Evolutionary conservation across 1,140 invertebrate species (phyloP).

Genomic region (Mycetomoellerius zeteki): DNA sequence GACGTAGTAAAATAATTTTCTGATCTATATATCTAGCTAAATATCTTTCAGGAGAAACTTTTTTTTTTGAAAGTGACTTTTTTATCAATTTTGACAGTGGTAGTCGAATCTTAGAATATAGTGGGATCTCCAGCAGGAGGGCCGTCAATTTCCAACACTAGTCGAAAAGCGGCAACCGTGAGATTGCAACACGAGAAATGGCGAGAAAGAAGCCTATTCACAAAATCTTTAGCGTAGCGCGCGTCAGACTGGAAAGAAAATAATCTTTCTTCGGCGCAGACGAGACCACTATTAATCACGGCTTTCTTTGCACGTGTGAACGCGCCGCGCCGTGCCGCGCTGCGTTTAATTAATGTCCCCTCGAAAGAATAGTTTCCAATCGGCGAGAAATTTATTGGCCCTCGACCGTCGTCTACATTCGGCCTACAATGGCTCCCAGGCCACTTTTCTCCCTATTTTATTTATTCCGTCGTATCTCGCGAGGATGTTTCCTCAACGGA

Average conservation of each 20-base stretch:
- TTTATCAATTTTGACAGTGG: too few relatives aligned
- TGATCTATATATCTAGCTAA: too few relatives aligned
- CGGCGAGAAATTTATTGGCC: conserved; percentile 74
- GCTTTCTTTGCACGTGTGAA: conserved; percentile 74
- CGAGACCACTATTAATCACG: conserved; percentile 74
- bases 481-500: neutral
- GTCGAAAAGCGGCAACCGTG: too few relatives aligned
- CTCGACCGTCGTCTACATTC: conserved; percentile 42
- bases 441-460: conserved; percentile 41
- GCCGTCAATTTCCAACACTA: too few relatives aligned
- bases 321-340: conserved; percentile 43
- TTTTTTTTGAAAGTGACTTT: too few relatives aligned
- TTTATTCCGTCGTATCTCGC: conserved; percentile 43
- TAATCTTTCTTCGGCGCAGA: conserved; percentile 55
- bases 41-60: too few relatives aligned
- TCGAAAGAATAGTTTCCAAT: conserved; percentile 75
- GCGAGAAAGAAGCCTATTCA: conserved; percentile 38
- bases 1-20: too few relatives aligned
- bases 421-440: too few relatives aligned
- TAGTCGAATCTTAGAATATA: too few relatives aligned
- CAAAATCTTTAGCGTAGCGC: conserved; percentile 29
- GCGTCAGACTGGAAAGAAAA: conserved; percentile 47
- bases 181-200: conserved; percentile 1
- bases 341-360: conserved; percentile 78
- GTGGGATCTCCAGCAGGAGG: too few relatives aligned